Evolutionary conservation across 2,113 vertebrate genomes (phyloP).

Genomic region (Pollachius pollachius): DNA sequence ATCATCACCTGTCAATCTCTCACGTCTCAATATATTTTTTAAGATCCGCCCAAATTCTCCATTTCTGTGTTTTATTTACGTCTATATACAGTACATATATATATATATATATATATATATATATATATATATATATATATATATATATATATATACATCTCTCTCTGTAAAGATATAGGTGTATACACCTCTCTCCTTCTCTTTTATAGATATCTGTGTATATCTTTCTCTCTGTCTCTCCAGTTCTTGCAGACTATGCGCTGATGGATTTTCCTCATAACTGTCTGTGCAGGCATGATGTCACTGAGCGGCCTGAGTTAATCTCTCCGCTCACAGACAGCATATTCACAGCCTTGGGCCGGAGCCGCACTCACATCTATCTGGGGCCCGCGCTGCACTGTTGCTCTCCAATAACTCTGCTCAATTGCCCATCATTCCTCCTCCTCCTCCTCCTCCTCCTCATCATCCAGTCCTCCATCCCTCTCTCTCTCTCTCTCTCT

Average conservation of each 20-base stretch:
- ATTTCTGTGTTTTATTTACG: too few relatives aligned
- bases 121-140: too few relatives aligned
- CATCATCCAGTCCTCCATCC: constrained; percentile 33
- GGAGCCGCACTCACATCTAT: background rate
- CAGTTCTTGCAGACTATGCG: constrained; percentile 22
- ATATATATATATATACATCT: background rate
- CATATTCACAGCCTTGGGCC: constrained; percentile 61
- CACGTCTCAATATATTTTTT: too few relatives aligned
- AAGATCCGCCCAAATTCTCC: too few relatives aligned
- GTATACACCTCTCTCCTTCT: constrained; percentile 29
- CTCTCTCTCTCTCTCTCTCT: background rate
- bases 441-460: constrained; percentile 20
- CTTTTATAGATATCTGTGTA: constrained; percentile 35
- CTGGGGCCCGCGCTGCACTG: constrained; percentile 51
- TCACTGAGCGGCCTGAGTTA: constrained; percentile 59
- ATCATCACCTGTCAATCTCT: too few relatives aligned
- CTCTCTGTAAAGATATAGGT: constrained; percentile 14
- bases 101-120: too few relatives aligned
- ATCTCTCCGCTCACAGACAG: constrained; percentile 63
- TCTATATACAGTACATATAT: too few relatives aligned
- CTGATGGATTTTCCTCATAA: constrained; percentile 62
- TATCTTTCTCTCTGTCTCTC: constrained; percentile 18
- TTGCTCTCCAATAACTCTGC: constrained; percentile 67
- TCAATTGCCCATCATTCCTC: constrained; percentile 61
- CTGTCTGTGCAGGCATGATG: constrained; percentile 59